These are phyloP conservation scores for Brachionus rubens DNA, from an alignment of 1,140 invertebrate genomes.

Conservation along the genomic window DNA sequence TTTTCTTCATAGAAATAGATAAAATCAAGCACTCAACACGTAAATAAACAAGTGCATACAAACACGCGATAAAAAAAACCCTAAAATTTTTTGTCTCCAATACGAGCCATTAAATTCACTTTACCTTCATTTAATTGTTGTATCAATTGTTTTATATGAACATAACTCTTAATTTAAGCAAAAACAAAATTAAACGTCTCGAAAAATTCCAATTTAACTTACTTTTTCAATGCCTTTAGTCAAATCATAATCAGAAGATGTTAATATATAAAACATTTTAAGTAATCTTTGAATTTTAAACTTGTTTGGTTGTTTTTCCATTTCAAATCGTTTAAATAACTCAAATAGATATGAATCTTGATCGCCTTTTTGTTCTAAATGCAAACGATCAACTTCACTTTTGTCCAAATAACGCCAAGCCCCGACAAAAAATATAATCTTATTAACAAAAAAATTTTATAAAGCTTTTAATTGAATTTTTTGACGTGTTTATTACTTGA, in stretches of 20 bases:
- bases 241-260: slow-evolving; percentile 7
- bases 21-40: no score
- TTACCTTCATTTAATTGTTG: slow-evolving; percentile 25
- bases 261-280: slow-evolving; percentile 22
- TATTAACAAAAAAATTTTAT: not conserved
- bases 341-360: slow-evolving; percentile 7
- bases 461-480: not conserved
- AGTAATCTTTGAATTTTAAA: slow-evolving; percentile 28
- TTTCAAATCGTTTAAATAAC: slow-evolving; percentile 5
- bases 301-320: slow-evolving; percentile 14
- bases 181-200: not conserved
- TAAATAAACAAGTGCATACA: no score
- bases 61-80: no score
- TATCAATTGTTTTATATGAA: not conserved
- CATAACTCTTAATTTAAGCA: slow-evolving; percentile 2
- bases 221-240: slow-evolving; percentile 44
- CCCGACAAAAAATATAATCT: slow-evolving; percentile 36
- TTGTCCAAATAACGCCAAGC: slow-evolving; percentile 10
- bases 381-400: not conserved
- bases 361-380: not conserved
- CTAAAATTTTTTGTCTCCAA: no score
- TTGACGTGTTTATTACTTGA: not conserved
- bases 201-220: not conserved
- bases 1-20: no score
- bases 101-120: no score